These are phyloP conservation scores for Xanthorhoe designata DNA, from an alignment of 2,888 invertebrate genomes.

Conservation along the genomic window DNA sequence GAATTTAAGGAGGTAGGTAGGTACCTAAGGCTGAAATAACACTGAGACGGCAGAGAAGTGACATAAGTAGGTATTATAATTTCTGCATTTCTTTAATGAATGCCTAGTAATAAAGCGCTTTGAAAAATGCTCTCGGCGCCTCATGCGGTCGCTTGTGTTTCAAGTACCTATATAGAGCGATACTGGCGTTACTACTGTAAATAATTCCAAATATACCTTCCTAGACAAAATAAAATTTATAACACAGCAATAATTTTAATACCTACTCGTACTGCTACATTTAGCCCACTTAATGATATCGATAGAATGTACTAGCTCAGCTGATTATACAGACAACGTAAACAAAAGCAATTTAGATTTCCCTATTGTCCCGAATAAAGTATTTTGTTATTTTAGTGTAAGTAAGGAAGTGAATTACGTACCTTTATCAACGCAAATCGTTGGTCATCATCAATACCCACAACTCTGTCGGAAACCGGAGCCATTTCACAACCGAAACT, in stretches of 20 bases:
- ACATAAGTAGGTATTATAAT: too few relatives aligned
- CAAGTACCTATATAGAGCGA: too few relatives aligned
- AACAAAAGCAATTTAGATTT: constrained; percentile 34
- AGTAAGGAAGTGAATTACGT: constrained; percentile 42
- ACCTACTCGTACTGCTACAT: not conserved
- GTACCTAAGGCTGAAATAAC: too few relatives aligned
- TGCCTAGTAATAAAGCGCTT: too few relatives aligned
- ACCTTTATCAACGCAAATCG: constrained; percentile 92
- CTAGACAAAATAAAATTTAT: too few relatives aligned
- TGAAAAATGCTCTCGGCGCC: too few relatives aligned
- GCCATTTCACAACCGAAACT: constrained; percentile 64
- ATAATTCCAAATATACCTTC: too few relatives aligned
- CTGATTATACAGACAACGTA: constrained; percentile 28
- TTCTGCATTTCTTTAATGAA: too few relatives aligned
- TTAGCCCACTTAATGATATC: not conserved
- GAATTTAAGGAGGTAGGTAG: too few relatives aligned
- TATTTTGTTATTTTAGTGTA: not conserved
- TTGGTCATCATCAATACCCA: constrained; percentile 89
- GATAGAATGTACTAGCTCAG: constrained; percentile 1
- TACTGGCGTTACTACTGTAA: too few relatives aligned
- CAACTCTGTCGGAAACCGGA: constrained; percentile 72
- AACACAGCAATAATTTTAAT: not conserved
- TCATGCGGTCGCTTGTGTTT: too few relatives aligned
- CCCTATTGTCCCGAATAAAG: constrained; percentile 2
- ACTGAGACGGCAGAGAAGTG: too few relatives aligned